Evolutionary conservation across 2,113 vertebrate species (phyloP).

Genomic region (Marmota flaviventris): DNA sequence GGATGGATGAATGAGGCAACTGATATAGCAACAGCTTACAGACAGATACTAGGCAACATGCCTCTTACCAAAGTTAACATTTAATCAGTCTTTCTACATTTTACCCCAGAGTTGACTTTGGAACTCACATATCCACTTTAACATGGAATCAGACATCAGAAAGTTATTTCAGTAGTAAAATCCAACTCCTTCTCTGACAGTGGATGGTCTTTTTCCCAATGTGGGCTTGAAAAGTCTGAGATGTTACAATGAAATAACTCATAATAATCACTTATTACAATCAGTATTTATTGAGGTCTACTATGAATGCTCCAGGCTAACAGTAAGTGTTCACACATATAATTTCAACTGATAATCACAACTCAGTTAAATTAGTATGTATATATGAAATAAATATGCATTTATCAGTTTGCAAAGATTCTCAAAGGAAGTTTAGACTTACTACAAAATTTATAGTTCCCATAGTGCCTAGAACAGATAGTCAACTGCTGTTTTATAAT

Average conservation of each 20-base stretch:
- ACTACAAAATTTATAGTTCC: not conserved
- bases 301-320: not conserved
- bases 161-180: not conserved
- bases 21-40: not conserved
- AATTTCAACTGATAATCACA: not conserved
- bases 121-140: slow-evolving; percentile 32
- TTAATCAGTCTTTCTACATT: not conserved
- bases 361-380: not conserved
- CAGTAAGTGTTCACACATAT: not conserved
- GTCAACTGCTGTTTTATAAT: not conserved
- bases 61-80: not conserved
- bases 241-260: slow-evolving; percentile 12
- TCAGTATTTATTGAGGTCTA: not conserved
- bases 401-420: not conserved
- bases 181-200: not conserved
- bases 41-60: not conserved
- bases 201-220: not conserved
- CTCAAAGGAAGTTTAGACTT: not conserved
- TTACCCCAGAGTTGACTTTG: not conserved
- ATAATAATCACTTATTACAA: not conserved
- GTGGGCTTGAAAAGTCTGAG: not conserved
- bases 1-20: not conserved
- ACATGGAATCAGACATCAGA: not conserved
- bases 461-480: not conserved
- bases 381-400: not conserved